Evolutionary conservation across 2,797 vertebrate genomes (phyloP).

Genomic region (Tympanoctomys barrerae): DNA sequence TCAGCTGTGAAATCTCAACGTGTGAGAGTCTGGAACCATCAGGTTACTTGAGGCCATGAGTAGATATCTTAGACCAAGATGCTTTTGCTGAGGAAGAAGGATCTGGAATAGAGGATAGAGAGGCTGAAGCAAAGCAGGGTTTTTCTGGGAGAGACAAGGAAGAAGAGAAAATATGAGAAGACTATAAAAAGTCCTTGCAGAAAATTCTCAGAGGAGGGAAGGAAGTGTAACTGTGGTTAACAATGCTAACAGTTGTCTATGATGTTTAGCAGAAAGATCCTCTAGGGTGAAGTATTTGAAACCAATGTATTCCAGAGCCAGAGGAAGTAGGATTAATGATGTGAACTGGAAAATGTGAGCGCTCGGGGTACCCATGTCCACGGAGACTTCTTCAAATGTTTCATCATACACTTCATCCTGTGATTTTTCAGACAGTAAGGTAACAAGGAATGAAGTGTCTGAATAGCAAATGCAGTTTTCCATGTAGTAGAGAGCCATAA

Average conservation of each 20-base stretch:
- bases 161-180: not conserved
- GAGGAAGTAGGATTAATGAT: not conserved
- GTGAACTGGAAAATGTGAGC: not conserved
- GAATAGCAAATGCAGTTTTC: not conserved
- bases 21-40: not conserved
- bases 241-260: not conserved
- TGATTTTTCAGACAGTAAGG: not conserved
- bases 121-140: not conserved
- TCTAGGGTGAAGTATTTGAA: not conserved
- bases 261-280: not conserved
- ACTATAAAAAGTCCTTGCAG: not conserved
- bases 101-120: not conserved
- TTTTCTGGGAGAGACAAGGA: not conserved
- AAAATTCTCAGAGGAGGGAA: not conserved
- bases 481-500: not conserved
- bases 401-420: not conserved
- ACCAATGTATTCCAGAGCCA: constrained; percentile 17
- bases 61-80: constrained; percentile 8
- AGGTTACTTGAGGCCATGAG: constrained; percentile 1
- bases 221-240: not conserved
- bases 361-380: not conserved
- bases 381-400: not conserved
- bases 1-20: not conserved
- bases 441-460: not conserved
- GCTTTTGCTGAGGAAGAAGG: constrained; percentile 19